Percentiles rank a stretch among this genome's conserved stretches.
These are phyloP conservation scores for Colossoma macropomum DNA, from an alignment of 2,113 vertebrate species.

Conservation along the genomic window DNA sequence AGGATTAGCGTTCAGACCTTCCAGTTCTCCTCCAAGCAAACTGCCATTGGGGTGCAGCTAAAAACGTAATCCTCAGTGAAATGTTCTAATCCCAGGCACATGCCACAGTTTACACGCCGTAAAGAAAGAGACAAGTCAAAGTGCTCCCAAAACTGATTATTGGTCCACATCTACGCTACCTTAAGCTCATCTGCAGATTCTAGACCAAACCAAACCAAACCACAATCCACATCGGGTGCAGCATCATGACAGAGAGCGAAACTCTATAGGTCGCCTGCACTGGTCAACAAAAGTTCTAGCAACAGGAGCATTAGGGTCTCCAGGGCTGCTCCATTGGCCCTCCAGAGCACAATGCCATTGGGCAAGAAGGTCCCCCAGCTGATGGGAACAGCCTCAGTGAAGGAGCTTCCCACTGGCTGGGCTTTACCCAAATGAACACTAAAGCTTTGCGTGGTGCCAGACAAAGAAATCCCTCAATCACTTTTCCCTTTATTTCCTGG, in stretches of 20 bases:
- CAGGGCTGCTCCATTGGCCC: not conserved
- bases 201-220: not conserved
- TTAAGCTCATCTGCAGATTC: conserved; percentile 23
- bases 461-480: conserved; percentile 73
- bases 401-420: conserved; percentile 62
- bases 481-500: conserved; percentile 27
- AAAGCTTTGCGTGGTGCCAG: conserved; percentile 62
- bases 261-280: not conserved
- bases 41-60: conserved; percentile 64
- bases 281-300: not conserved
- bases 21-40: conserved; percentile 56
- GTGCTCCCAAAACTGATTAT: conserved; percentile 44
- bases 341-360: not conserved
- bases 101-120: conserved; percentile 68
- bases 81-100: conserved; percentile 82
- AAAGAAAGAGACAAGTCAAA: conserved; percentile 49
- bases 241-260: not conserved
- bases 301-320: conserved; percentile 1
- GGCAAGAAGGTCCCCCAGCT: conserved; percentile 58
- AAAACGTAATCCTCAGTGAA: conserved; percentile 80
- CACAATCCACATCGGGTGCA: not conserved
- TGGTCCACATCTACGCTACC: not conserved
- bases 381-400: conserved; percentile 46
- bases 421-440: conserved; percentile 68
- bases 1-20: conserved; percentile 53